Percentiles rank a stretch among this genome's conserved stretches.
These are phyloP conservation scores for Paelopatides confundens DNA, from an alignment of 53 echinoderm and acorn worm species.

Conservation along the genomic window DNA sequence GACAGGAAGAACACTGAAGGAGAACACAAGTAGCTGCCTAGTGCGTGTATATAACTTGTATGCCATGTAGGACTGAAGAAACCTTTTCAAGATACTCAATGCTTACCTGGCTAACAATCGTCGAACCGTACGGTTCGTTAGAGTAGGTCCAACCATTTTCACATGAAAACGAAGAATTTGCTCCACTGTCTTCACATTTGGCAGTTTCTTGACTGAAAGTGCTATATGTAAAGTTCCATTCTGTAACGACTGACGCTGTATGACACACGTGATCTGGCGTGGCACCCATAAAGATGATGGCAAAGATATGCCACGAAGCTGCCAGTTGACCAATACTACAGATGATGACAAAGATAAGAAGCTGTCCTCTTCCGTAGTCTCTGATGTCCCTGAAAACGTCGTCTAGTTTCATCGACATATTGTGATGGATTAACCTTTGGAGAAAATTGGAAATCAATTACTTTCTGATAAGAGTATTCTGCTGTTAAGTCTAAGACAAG, in stretches of 20 bases:
- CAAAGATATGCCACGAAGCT: constrained; percentile 89
- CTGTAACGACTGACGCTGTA: neutral
- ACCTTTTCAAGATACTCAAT: no score
- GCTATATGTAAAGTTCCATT: neutral
- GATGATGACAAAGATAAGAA: constrained; percentile 73
- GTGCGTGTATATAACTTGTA: no score
- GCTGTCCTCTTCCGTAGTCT: constrained; percentile 82
- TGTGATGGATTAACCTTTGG: no score
- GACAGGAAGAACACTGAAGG: no score
- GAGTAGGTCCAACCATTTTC: constrained; percentile 78
- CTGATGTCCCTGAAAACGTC: constrained; percentile 69
- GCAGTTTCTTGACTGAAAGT: neutral
- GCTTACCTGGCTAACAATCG: constrained; percentile 85
- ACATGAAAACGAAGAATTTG: constrained; percentile 57
- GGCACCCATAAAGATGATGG: constrained; percentile 81
- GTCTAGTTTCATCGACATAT: constrained; percentile 72
- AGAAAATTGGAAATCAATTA: no score
- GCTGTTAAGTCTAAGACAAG: no score
- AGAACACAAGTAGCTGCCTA: no score
- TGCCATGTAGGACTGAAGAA: no score
- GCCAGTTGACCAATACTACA: constrained; percentile 81
- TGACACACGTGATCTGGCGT: constrained; percentile 73
- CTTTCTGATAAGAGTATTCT: no score
- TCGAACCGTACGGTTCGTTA: constrained; percentile 61
- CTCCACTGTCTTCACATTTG: constrained; percentile 59